A percentile compares a stretch with the other conserved stretches of the same genome.
phyloP scores from a whole-genome alignment of 2,888 invertebrate genomes.

The Lydus trimaculatus region DNA sequence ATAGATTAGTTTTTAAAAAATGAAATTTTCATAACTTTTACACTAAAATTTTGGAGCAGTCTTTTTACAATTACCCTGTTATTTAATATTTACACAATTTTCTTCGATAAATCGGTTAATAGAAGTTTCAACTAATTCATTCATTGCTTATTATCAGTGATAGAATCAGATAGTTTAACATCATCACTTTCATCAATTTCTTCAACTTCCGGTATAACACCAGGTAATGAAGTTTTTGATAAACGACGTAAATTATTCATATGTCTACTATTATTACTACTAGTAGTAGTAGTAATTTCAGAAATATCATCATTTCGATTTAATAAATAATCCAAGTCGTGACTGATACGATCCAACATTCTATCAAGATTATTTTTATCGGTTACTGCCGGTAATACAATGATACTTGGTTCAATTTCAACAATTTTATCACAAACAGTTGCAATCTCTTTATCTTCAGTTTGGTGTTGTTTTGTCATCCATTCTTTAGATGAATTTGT shows the following conservation, averaged over 20 bases:
- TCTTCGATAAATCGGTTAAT: too few species aligned
- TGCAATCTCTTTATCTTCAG: slow-evolving; percentile 18
- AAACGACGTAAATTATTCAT: not conserved
- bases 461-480: slow-evolving; percentile 29
- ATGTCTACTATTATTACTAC: not conserved
- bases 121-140: too few species aligned
- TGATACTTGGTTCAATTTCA: slow-evolving; percentile 28
- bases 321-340: slow-evolving; percentile 81
- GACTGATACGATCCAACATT: slow-evolving; percentile 81
- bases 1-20: too few species aligned
- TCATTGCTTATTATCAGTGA: too few species aligned
- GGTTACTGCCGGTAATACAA: slow-evolving; percentile 54
- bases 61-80: too few species aligned
- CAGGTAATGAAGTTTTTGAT: not conserved
- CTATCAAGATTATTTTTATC: slow-evolving; percentile 62
- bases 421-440: slow-evolving; percentile 29
- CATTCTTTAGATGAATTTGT: slow-evolving; percentile 29
- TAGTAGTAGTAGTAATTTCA: too few species aligned
- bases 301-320: slow-evolving; percentile 63
- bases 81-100: too few species aligned
- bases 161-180: too few species aligned
- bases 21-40: too few species aligned
- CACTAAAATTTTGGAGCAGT: too few species aligned
- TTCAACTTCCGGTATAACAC: not conserved
- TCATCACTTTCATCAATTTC: too few species aligned